Conservation (phyloP, 2,888 invertebrate species). For the Melikaiella ostensackeni region DNA sequence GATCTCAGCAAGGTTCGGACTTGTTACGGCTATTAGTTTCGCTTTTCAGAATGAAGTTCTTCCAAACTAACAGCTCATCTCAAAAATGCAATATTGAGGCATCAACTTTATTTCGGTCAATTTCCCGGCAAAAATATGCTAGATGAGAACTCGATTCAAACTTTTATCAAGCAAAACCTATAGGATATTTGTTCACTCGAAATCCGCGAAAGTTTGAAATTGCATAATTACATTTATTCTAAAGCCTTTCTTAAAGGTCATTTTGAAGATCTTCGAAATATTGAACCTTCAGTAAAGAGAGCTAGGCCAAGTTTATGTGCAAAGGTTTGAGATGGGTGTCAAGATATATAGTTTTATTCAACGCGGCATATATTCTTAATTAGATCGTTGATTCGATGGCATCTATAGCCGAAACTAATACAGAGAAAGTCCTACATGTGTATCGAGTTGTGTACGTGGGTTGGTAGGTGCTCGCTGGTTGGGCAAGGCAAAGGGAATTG, state of each 20-base stretch:
- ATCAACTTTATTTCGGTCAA: background rate
- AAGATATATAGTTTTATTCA: conserved; percentile 16
- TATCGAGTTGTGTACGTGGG: conserved; percentile 57
- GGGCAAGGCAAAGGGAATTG: conserved; percentile 71
- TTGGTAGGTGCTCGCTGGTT: conserved; percentile 59
- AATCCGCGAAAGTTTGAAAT: too few relatives aligned
- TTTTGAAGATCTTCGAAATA: background rate
- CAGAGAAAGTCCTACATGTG: conserved; percentile 52
- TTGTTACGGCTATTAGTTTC: background rate
- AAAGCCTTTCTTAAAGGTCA: too few relatives aligned
- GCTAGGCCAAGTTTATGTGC: conserved; percentile 28
- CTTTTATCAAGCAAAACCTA: background rate
- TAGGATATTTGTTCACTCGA: too few relatives aligned
- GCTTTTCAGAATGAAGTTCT: conserved; percentile 1
- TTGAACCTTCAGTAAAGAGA: background rate
- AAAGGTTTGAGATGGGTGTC: conserved; percentile 13
- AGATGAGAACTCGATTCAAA: background rate
- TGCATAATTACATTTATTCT: too few relatives aligned
- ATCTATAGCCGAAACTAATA: conserved; percentile 48
- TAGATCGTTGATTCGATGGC: conserved; percentile 66
- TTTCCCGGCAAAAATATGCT: too few relatives aligned
- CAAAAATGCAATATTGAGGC: background rate
- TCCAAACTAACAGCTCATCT: background rate
- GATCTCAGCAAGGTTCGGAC: background rate
- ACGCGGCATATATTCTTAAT: conserved; percentile 63